Evolutionary conservation across 1,140 invertebrate species (phyloP).

Genomic region (Orius insidiosus): DNA sequence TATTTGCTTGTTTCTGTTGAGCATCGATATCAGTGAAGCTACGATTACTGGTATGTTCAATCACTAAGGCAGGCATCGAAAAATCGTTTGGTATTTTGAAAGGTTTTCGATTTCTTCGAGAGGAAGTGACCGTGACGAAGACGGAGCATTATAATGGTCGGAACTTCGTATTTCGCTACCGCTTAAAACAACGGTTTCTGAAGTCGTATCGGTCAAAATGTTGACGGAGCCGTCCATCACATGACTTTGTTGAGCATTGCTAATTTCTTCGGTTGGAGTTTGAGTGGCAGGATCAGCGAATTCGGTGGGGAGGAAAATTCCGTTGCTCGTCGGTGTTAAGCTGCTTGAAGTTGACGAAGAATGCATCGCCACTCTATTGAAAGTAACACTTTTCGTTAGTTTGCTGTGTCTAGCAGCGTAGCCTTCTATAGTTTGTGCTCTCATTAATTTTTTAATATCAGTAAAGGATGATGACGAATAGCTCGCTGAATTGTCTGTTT

Average conservation of each 20-base stretch:
- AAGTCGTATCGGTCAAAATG: not conserved
- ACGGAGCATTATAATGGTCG: not conserved
- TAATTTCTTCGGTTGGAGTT: not conserved
- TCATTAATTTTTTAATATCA: constrained; percentile 35
- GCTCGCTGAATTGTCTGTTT: constrained; percentile 22
- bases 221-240: not conserved
- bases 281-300: not conserved
- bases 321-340: constrained; percentile 4
- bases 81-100: not conserved
- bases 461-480: constrained; percentile 25
- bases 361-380: constrained; percentile 63
- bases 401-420: constrained; percentile 74
- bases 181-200: not conserved
- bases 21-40: not conserved
- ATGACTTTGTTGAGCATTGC: not conserved
- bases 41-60: not conserved
- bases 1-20: not conserved
- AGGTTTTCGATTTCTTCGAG: not conserved
- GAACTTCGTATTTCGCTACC: not conserved
- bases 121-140: not conserved
- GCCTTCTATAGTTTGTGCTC: constrained; percentile 65
- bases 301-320: not conserved
- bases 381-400: constrained; percentile 73
- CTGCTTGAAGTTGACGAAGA: constrained; percentile 39
- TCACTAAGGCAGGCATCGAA: not conserved